Percentiles rank a stretch among this genome's conserved stretches.
Evolutionary conservation across 2,888 invertebrate genomes (phyloP).

Genomic region (Hololepta plana): DNA sequence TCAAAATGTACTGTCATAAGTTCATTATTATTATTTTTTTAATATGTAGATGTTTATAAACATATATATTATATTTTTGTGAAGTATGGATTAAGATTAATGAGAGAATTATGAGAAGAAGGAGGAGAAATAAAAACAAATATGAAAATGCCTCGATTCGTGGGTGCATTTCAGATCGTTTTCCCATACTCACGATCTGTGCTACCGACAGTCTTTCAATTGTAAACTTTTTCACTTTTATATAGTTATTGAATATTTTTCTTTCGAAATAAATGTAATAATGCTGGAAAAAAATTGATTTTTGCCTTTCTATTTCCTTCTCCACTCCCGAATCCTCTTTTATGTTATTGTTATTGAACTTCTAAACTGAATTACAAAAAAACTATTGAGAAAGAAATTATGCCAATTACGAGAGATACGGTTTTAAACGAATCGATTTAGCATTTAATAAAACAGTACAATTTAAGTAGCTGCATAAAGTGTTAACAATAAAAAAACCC

Average conservation of each 20-base stretch:
- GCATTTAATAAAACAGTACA: no score
- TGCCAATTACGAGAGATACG: no score
- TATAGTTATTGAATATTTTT: conserved; percentile 22
- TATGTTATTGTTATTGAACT: no score
- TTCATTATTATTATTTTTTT: no score
- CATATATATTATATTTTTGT: conserved; percentile 25
- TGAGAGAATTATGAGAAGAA: conserved; percentile 8
- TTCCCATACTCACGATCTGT: conserved; percentile 24
- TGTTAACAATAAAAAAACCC: no score
- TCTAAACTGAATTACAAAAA: no score
- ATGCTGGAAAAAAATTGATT: conserved; percentile 21
- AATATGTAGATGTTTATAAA: conserved; percentile 27
- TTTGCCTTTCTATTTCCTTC: conserved; percentile 3
- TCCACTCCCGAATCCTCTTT: neutral
- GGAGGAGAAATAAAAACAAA: no score
- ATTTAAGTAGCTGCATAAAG: no score
- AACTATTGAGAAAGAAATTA: no score
- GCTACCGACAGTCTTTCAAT: conserved; percentile 28
- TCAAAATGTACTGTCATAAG: conserved; percentile 26
- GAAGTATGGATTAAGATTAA: conserved; percentile 26
- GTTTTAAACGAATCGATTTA: no score
- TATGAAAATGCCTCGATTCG: no score
- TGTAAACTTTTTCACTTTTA: conserved; percentile 29
- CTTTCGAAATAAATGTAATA: conserved; percentile 27
- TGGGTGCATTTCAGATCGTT: conserved; percentile 8